Conservation (phyloP, 53 echinoderm and acorn worm species). For the Hippasteria phrygiana region DNA sequence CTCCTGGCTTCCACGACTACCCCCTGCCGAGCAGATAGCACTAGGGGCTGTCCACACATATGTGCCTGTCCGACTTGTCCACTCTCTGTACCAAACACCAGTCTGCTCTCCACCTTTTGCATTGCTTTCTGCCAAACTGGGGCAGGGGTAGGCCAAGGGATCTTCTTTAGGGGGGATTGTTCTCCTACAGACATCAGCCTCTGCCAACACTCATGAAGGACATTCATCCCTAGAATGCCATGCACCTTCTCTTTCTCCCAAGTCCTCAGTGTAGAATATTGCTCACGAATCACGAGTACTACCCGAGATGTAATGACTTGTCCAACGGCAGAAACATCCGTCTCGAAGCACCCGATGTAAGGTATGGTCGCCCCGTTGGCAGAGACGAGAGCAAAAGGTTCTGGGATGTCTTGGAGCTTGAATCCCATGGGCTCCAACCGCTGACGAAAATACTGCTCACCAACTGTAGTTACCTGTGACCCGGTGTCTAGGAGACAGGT, state of each 20-base stretch:
- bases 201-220: constrained; percentile 53
- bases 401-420: constrained; percentile 19
- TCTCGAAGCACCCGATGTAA: constrained; percentile 57
- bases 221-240: constrained; percentile 57
- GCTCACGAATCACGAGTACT: constrained; percentile 17
- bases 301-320: constrained; percentile 16
- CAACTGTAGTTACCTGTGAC: no score
- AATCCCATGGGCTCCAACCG: constrained; percentile 51
- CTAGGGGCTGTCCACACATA: neutral
- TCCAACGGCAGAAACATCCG: constrained; percentile 1
- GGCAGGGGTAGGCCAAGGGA: constrained; percentile 13
- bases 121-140: constrained; percentile 53
- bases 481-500: no score
- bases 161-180: neutral
- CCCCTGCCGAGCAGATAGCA: constrained; percentile 46
- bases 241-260: neutral
- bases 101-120: neutral
- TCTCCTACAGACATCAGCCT: constrained; percentile 8
- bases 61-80: neutral
- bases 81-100: neutral
- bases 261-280: neutral
- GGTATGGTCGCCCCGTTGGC: constrained; percentile 42
- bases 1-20: constrained; percentile 6
- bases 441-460: no score
- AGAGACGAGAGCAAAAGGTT: constrained; percentile 37